A percentile compares a stretch with the other conserved stretches of the same genome.
phyloP scores from a whole-genome alignment of 1,140 invertebrate genomes.

The Campoletis sonorensis region DNA sequence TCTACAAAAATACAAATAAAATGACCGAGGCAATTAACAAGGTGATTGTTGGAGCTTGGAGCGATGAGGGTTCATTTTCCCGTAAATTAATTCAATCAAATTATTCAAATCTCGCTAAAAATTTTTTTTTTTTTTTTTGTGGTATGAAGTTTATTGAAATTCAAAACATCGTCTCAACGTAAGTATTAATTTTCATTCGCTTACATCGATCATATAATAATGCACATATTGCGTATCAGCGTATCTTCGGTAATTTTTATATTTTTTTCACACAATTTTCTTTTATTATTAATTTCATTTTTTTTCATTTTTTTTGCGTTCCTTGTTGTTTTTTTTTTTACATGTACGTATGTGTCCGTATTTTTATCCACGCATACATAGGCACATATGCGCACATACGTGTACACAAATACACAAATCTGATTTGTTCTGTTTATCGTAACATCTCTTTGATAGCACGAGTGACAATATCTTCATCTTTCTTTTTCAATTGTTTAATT shows the following conservation, averaged over 20 bases:
- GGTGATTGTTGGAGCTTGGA: neutral
- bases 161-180: constrained; percentile 68
- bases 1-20: neutral
- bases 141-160: constrained; percentile 75
- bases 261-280: constrained; percentile 43
- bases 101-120: neutral
- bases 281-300: constrained; percentile 48
- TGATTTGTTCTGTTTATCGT: constrained; percentile 28
- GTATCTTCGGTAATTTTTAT: constrained; percentile 55
- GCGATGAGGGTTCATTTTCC: too few species aligned
- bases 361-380: constrained; percentile 48
- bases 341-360: constrained; percentile 41
- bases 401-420: constrained; percentile 52
- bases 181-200: constrained; percentile 70
- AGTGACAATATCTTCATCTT: constrained; percentile 34
- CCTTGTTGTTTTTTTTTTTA: constrained; percentile 23
- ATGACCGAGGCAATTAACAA: neutral
- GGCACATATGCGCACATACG: constrained; percentile 47
- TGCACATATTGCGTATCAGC: constrained; percentile 68
- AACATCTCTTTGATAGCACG: constrained; percentile 41
- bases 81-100: neutral
- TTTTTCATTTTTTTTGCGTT: constrained; percentile 42
- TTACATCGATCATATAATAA: constrained; percentile 72
- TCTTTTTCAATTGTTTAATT: constrained; percentile 36
- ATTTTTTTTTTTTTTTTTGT: constrained; percentile 55